A percentile compares a stretch with the other conserved stretches of the same genome.
phyloP scores from a whole-genome alignment of 1,140 invertebrate genomes.

The Drosophila insularis region DNA sequence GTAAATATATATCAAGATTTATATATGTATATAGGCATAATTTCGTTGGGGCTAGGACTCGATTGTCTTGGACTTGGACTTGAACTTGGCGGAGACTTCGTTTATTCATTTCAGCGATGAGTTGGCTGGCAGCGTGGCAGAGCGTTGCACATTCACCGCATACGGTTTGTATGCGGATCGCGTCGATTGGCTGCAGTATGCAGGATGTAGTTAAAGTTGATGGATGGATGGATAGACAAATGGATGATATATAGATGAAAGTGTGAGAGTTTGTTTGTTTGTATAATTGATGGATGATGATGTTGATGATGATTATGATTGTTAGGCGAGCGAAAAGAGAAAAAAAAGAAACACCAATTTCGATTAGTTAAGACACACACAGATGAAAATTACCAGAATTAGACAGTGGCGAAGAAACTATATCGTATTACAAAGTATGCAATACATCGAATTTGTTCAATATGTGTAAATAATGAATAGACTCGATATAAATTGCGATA shows the following conservation, averaged over 20 bases:
- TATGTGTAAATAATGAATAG: background rate
- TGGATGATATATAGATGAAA: conserved; percentile 29
- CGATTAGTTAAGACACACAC: conserved; percentile 56
- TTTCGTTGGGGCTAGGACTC: conserved; percentile 27
- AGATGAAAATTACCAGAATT: conserved; percentile 26
- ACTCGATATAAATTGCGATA: background rate
- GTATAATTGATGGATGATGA: background rate
- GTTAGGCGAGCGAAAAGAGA: conserved; percentile 33
- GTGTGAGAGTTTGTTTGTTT: background rate
- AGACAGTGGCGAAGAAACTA: background rate
- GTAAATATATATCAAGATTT: conserved; percentile 9
- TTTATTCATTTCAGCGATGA: conserved; percentile 82
- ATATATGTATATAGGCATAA: conserved; percentile 14
- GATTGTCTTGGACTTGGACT: conserved; percentile 17
- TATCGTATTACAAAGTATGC: background rate
- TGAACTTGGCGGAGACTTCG: conserved; percentile 33
- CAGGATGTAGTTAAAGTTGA: conserved; percentile 37
- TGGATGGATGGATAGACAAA: conserved; percentile 36
- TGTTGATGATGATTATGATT: background rate
- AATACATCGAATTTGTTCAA: background rate
- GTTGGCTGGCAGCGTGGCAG: conserved; percentile 87
- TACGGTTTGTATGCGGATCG: conserved; percentile 88
- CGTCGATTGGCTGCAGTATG: conserved; percentile 84
- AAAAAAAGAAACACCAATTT: conserved; percentile 71
- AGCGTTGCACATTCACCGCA: conserved; percentile 85